phyloP scores from a whole-genome alignment of 2,888 invertebrate genomes.

The Litoditis marina region DNA sequence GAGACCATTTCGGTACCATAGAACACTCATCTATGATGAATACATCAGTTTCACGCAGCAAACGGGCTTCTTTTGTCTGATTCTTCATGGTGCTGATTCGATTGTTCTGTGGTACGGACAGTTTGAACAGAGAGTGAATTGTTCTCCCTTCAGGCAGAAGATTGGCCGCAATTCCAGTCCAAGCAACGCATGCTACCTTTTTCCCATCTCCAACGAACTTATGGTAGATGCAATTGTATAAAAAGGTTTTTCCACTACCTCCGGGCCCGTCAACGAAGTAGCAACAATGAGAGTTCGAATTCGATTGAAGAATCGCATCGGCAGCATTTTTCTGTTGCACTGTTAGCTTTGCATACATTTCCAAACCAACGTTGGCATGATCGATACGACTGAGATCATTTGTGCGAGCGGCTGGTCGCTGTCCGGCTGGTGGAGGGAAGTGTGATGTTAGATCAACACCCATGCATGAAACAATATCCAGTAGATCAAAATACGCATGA shows the following conservation, averaged over 20 bases:
- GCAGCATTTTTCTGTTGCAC: not conserved
- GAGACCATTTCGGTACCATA: slow-evolving; percentile 16
- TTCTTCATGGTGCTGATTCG: too few species aligned
- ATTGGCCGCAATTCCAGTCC: slow-evolving; percentile 26
- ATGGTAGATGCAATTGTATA: slow-evolving; percentile 16
- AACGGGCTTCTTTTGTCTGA: not conserved
- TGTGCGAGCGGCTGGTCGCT: too few species aligned
- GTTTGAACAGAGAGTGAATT: slow-evolving; percentile 13
- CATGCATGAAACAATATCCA: too few species aligned
- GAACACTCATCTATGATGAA: slow-evolving; percentile 20
- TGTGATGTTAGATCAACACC: too few species aligned
- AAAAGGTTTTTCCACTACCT: slow-evolving; percentile 23
- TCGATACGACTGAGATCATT: not conserved
- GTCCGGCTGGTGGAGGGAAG: too few species aligned
- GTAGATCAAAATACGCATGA: slow-evolving; percentile 15
- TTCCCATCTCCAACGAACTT: not conserved
- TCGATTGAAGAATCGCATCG: too few species aligned
- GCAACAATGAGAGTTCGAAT: too few species aligned
- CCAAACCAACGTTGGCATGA: not conserved
- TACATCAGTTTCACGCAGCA: slow-evolving; percentile 7
- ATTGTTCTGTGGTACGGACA: too few species aligned
- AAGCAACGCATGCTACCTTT: slow-evolving; percentile 16
- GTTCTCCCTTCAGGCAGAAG: slow-evolving; percentile 26
- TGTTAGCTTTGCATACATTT: slow-evolving; percentile 5
- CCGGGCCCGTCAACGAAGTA: slow-evolving; percentile 20